phyloP scores from a whole-genome alignment of 1,140 invertebrate species.

The Phymorhynchus buccinoides region DNA sequence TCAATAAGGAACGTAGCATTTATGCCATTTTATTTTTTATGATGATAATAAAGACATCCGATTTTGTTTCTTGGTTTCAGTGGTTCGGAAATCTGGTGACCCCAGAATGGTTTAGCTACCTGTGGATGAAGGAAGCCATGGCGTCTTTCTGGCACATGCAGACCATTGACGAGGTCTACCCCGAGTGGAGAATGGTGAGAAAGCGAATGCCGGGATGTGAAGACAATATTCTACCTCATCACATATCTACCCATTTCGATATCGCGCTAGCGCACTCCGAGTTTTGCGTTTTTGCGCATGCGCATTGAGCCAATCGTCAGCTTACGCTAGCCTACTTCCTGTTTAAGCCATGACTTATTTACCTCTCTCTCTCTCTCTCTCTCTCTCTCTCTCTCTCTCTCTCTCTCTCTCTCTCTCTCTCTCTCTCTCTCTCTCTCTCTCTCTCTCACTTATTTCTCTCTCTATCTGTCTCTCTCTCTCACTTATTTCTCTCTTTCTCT shows the following conservation, averaged over 20 bases:
- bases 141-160: constrained; percentile 81
- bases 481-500: neutral
- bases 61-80: constrained; percentile 63
- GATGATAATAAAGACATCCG: no score
- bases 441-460: neutral
- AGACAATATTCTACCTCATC: no score
- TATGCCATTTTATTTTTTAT: no score
- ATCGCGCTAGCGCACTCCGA: no score
- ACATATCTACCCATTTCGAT: no score
- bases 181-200: constrained; percentile 36
- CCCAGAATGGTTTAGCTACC: constrained; percentile 71
- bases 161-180: constrained; percentile 37
- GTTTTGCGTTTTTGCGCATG: neutral
- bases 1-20: no score
- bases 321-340: neutral
- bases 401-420: no score
- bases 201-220: neutral
- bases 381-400: no score
- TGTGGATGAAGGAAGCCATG: constrained; percentile 76
- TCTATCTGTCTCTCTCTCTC: neutral
- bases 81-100: constrained; percentile 92
- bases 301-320: neutral
- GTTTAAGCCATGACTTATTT: neutral
- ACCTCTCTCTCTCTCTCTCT: neutral
- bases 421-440: no score